phyloP scores from a whole-genome alignment of 2,113 vertebrate genomes.

The Apteryx owenii region DNA sequence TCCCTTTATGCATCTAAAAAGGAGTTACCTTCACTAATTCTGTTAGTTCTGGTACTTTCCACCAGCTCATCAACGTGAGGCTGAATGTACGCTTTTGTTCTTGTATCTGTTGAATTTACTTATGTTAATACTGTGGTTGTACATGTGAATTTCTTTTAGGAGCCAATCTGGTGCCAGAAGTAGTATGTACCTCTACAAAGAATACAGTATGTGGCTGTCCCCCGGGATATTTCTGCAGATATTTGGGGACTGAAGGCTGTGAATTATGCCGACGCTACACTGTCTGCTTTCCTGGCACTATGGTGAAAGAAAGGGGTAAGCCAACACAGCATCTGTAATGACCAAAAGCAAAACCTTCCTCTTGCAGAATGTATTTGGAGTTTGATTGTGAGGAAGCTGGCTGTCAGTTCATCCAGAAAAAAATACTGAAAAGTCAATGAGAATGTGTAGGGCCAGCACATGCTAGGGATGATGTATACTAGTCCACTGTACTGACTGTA shows the following conservation, averaged over 20 bases:
- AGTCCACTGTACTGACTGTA: background rate
- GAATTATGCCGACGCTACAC: background rate
- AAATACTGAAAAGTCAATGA: background rate
- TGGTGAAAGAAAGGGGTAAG: background rate
- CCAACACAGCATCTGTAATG: background rate
- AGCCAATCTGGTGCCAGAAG: background rate
- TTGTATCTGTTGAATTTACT: background rate
- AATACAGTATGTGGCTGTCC: background rate
- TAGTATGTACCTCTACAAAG: background rate
- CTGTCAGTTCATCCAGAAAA: background rate
- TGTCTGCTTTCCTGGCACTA: background rate
- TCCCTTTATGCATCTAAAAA: background rate
- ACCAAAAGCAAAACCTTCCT: too few relatives aligned
- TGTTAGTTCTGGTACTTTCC: background rate
- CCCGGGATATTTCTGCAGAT: background rate
- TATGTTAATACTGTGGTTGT: background rate
- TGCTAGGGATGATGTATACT: too few relatives aligned
- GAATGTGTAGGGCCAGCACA: background rate
- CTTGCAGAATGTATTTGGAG: background rate
- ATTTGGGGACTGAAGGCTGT: background rate
- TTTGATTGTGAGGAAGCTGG: background rate
- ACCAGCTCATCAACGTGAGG: background rate
- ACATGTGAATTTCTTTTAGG: background rate
- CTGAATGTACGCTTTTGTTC: background rate
- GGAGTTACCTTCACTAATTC: background rate